Percentiles rank a stretch among this genome's conserved stretches.
Evolutionary conservation across 2,888 invertebrate species (phyloP).

Genomic region (Ophioninae sp.): DNA sequence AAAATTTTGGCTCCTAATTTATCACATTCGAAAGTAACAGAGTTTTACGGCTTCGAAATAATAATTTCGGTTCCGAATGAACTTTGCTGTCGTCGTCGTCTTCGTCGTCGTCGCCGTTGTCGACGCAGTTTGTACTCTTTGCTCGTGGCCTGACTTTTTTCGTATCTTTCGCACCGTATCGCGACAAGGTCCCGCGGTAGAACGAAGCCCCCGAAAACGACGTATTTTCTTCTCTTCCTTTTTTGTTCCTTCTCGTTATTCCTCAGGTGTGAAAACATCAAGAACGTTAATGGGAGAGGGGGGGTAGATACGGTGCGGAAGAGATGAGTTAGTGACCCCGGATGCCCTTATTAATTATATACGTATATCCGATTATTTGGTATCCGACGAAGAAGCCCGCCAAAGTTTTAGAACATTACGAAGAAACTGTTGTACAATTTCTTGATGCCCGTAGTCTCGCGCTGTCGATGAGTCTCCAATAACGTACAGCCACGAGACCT

Average conservation of each 20-base stretch:
- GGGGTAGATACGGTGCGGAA: not conserved
- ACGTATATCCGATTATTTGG: not conserved
- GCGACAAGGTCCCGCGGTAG: not conserved
- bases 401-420: conserved; percentile 88
- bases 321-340: not conserved
- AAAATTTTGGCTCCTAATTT: conserved; percentile 13
- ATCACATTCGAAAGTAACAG: not conserved
- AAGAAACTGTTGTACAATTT: conserved; percentile 94
- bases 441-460: conserved; percentile 92
- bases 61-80: not conserved
- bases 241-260: conserved; percentile 25
- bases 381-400: not conserved
- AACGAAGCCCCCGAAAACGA: not conserved
- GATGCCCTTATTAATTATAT: not conserved
- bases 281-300: not conserved
- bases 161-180: not conserved
- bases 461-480: conserved; percentile 90
- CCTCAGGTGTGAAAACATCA: conserved; percentile 18
- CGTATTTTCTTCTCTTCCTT: conserved; percentile 14
- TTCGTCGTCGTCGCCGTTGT: not conserved
- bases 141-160: conserved; percentile 7
- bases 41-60: not conserved
- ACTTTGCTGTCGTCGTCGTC: not conserved
- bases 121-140: not conserved
- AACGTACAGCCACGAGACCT: conserved; percentile 83